phyloP scores from a whole-genome alignment of 2,797 vertebrate species.

The Brachymystax lenok region DNA sequence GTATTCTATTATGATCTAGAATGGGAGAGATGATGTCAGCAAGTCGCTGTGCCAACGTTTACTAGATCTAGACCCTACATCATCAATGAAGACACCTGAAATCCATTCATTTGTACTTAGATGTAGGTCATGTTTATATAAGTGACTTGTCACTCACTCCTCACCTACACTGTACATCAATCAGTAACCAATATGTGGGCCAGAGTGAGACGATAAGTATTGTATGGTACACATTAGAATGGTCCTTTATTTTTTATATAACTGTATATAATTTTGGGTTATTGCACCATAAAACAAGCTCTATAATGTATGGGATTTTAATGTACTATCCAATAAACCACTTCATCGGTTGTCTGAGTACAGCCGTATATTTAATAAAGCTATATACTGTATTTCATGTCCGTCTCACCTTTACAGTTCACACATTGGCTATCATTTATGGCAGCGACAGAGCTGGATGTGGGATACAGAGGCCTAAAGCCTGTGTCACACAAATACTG shows the following conservation, averaged over 20 bases:
- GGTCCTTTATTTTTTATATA: neutral
- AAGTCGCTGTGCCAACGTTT: no score
- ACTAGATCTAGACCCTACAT: no score
- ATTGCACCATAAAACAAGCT: neutral
- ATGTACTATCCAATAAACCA: no score
- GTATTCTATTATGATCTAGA: no score
- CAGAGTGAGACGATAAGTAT: neutral
- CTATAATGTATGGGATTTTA: no score
- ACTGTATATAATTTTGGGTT: neutral
- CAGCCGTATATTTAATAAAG: no score
- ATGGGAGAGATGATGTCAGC: no score
- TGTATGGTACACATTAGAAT: neutral
- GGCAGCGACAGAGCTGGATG: neutral
- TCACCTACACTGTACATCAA: neutral
- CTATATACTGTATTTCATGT: neutral
- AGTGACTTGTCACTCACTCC: neutral
- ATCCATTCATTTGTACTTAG: neutral
- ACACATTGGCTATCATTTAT: neutral
- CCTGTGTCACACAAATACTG: neutral
- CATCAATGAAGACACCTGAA: neutral
- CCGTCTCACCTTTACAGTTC: neutral
- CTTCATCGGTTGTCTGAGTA: no score
- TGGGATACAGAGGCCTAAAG: neutral
- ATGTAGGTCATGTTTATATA: neutral
- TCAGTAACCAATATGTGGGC: conserved; percentile 7